A percentile compares a stretch with the other conserved stretches of the same genome.
These are phyloP conservation scores for Cnemophilus loriae DNA, from an alignment of 2,113 vertebrate genomes.

Conservation along the genomic window DNA sequence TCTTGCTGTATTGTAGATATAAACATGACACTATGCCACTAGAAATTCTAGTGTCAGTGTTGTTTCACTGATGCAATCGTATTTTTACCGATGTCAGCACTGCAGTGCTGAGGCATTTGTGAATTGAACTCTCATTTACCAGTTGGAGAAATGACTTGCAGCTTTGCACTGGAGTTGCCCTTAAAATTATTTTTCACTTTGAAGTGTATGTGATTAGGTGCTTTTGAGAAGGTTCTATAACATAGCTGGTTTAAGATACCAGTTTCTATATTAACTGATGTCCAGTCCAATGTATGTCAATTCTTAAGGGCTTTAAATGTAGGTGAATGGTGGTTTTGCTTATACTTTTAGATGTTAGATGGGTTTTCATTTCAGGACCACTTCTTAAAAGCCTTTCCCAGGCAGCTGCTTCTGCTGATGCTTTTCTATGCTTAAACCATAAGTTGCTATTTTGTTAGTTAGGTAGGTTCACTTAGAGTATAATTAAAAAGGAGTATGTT, in stretches of 20 bases:
- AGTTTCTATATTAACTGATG: not conserved
- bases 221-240: not conserved
- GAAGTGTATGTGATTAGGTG: not conserved
- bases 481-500: not conserved
- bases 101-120: not conserved
- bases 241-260: not conserved
- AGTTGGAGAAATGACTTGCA: not conserved
- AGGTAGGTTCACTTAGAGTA: not conserved
- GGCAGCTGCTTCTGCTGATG: not conserved
- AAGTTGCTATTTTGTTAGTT: not conserved
- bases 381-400: not conserved
- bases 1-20: not conserved
- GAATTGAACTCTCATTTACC: not conserved
- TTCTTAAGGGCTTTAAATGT: not conserved
- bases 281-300: not conserved
- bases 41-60: not conserved
- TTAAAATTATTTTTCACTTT: not conserved
- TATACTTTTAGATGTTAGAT: not conserved
- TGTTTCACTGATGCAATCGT: not conserved
- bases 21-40: not conserved
- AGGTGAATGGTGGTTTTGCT: not conserved
- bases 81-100: not conserved
- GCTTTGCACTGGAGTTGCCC: not conserved
- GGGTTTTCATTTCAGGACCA: not conserved
- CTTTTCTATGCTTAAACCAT: not conserved